A percentile compares a stretch with the other conserved stretches of the same genome.
Conservation (phyloP, 2,888 invertebrate species). For the Drosophila borealis region DNA sequence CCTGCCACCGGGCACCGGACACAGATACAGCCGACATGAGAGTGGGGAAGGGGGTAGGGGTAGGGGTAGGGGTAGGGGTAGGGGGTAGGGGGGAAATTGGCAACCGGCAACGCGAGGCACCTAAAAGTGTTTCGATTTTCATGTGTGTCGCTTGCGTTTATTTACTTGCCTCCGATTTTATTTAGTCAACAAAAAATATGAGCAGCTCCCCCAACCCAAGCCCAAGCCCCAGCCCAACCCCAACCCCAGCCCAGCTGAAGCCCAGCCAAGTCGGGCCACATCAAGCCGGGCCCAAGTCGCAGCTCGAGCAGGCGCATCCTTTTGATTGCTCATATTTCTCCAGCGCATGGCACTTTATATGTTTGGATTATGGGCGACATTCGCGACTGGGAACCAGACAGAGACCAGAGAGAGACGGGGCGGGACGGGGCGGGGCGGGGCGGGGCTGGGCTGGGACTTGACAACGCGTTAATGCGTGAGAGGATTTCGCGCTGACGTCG, state of each 20-base stretch:
- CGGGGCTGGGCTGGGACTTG: slow-evolving; percentile 1
- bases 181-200: slow-evolving; percentile 66
- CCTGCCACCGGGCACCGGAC: slow-evolving; percentile 34
- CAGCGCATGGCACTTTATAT: slow-evolving; percentile 52
- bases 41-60: neutral
- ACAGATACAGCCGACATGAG: slow-evolving; percentile 11
- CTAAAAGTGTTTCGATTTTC: slow-evolving; percentile 30
- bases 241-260: neutral
- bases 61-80: neutral
- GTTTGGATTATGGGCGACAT: slow-evolving; percentile 66
- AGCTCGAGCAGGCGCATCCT: slow-evolving; percentile 62
- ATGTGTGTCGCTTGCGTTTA: slow-evolving; percentile 58
- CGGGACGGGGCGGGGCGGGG: neutral
- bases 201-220: slow-evolving; percentile 14
- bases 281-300: neutral
- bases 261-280: too few relatives aligned
- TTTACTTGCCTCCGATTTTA: slow-evolving; percentile 68
- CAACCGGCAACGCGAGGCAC: neutral
- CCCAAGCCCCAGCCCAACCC: neutral
- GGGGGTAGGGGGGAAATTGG: neutral
- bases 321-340: slow-evolving; percentile 70
- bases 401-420: slow-evolving; percentile 9
- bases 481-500: slow-evolving; percentile 58
- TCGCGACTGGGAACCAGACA: slow-evolving; percentile 26
- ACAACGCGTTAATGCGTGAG: slow-evolving; percentile 47